Evolutionary conservation across 1,140 invertebrate genomes (phyloP).

Genomic region (Teleopsis dalmanni): DNA sequence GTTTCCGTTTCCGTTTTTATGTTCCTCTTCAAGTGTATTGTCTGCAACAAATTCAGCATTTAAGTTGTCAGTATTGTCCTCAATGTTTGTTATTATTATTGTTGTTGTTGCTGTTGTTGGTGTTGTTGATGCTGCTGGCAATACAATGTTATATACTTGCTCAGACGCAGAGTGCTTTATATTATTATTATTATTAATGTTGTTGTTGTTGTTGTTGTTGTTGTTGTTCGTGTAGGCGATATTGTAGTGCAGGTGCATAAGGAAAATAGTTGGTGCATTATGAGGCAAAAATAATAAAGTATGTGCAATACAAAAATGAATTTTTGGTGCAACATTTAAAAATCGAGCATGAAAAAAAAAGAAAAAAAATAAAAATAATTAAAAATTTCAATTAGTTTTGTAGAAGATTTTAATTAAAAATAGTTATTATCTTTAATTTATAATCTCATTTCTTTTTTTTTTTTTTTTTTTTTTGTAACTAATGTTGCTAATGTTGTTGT

Average conservation of each 20-base stretch:
- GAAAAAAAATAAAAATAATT: too few relatives aligned
- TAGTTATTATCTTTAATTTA: too few relatives aligned
- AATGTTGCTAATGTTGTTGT: too few relatives aligned
- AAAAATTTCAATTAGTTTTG: too few relatives aligned
- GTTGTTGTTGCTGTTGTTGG: not conserved
- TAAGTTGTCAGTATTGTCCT: slow-evolving; percentile 7
- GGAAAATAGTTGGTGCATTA: not conserved
- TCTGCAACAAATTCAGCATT: slow-evolving; percentile 12
- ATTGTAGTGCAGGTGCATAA: not conserved
- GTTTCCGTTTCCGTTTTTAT: slow-evolving; percentile 7
- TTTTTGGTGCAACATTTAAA: too few relatives aligned
- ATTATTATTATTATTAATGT: not conserved
- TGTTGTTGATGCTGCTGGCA: not conserved
- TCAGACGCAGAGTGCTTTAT: not conserved
- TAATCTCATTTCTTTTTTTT: too few relatives aligned
- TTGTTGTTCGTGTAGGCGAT: not conserved
- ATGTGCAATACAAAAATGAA: too few relatives aligned
- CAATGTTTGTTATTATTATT: slow-evolving; percentile 10
- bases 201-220: not conserved
- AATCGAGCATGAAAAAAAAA: too few relatives aligned
- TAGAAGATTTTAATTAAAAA: too few relatives aligned
- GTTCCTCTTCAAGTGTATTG: slow-evolving; percentile 11
- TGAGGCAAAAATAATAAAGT: not conserved
- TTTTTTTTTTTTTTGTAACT: too few relatives aligned
- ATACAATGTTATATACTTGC: not conserved